Evolutionary conservation across 2,888 invertebrate species (phyloP).

Genomic region (Tanypteryx hageni): DNA sequence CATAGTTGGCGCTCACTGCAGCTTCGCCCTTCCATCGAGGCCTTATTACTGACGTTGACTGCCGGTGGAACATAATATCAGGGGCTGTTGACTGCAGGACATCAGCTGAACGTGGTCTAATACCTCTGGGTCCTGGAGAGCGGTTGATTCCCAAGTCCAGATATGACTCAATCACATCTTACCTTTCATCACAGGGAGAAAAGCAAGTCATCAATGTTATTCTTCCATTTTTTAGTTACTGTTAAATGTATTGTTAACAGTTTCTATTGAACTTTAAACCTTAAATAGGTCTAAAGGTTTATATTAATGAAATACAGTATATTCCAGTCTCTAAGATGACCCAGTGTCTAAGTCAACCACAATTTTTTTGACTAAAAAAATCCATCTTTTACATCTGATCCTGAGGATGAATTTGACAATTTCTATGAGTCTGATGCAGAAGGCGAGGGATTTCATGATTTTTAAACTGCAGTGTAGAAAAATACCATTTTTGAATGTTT

Average conservation of each 20-base stretch:
- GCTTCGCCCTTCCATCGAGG: constrained; percentile 97
- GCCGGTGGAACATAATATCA: constrained; percentile 98
- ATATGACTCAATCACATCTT: constrained; percentile 98
- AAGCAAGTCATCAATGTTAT: constrained; percentile 75
- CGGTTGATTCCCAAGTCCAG: constrained; percentile 84
- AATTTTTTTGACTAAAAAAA: no score
- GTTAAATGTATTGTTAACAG: no score
- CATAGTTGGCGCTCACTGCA: constrained; percentile 94
- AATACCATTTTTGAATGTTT: no score
- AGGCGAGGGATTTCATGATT: no score
- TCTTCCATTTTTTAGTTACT: background rate
- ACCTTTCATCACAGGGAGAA: constrained; percentile 92
- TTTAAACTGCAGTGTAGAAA: no score
- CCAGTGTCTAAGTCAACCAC: no score
- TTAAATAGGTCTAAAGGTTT: background rate
- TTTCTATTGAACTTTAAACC: no score
- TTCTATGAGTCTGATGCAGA: no score
- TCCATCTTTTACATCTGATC: no score
- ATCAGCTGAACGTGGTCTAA: constrained; percentile 90
- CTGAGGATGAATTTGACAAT: no score
- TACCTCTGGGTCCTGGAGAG: constrained; percentile 79
- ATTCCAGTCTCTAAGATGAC: no score
- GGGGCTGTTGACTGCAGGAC: constrained; percentile 97
- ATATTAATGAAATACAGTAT: background rate
- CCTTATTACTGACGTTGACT: constrained; percentile 95